These are phyloP conservation scores for Labeo rohita DNA, from an alignment of 2,113 vertebrate genomes.

Conservation along the genomic window DNA sequence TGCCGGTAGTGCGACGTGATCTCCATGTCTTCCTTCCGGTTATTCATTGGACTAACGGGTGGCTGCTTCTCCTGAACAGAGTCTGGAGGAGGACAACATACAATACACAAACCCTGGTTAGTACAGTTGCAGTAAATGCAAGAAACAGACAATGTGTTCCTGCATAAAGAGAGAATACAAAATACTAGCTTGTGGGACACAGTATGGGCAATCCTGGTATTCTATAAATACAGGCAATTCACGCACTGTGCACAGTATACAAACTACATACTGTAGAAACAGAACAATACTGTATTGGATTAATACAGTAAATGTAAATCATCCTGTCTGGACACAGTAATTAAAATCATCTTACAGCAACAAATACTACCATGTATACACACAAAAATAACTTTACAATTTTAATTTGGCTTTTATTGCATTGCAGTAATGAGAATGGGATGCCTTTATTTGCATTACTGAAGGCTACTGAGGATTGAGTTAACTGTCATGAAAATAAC, in stretches of 20 bases:
- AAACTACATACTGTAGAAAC: not conserved
- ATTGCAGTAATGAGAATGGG: not conserved
- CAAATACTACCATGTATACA: not conserved
- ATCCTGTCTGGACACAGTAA: not conserved
- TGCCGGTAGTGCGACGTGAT: constrained; percentile 97
- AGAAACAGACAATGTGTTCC: not conserved
- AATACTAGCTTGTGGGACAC: not conserved
- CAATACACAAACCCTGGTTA: constrained; percentile 9
- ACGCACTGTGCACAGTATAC: not conserved
- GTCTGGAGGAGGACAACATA: constrained; percentile 67
- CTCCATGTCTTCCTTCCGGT: constrained; percentile 98
- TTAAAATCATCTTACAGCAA: not conserved
- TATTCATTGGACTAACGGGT: constrained; percentile 89
- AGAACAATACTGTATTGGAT: not conserved
- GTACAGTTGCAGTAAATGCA: not conserved
- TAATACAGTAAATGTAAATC: not conserved
- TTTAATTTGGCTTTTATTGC: not conserved
- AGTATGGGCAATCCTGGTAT: not conserved
- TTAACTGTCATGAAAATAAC: not conserved
- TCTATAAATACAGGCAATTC: not conserved
- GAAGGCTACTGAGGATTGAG: constrained; percentile 14
- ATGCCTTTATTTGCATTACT: not conserved
- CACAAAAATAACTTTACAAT: not conserved
- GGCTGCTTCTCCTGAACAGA: constrained; percentile 79
- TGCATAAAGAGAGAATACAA: not conserved